A percentile compares a stretch with the other conserved stretches of the same genome.
phyloP scores from a whole-genome alignment of 2,888 invertebrate genomes.

The Hirtodrosophila duncani region DNA sequence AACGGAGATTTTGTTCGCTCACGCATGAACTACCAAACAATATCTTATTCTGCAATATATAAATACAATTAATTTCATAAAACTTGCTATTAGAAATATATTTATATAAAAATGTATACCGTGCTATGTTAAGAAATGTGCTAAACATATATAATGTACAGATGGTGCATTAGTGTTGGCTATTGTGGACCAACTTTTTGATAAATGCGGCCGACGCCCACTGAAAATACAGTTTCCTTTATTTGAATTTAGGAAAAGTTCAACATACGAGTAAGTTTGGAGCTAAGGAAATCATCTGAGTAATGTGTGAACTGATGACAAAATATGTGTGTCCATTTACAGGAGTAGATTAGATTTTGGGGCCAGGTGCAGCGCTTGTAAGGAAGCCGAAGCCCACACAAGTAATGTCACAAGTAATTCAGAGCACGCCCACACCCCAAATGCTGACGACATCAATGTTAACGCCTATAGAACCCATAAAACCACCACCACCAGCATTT shows the following conservation, averaged over 20 bases:
- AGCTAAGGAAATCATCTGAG: neutral
- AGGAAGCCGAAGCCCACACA: neutral
- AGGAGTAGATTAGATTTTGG: no score
- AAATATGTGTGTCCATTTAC: no score
- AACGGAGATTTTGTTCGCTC: no score
- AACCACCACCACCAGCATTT: constrained; percentile 44
- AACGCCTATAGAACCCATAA: constrained; percentile 54
- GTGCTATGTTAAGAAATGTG: constrained; percentile 9
- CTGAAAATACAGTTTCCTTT: constrained; percentile 29
- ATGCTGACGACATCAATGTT: constrained; percentile 69
- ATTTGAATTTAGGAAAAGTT: constrained; percentile 42
- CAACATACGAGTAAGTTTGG: constrained; percentile 36
- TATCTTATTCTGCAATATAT: no score
- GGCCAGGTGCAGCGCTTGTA: no score
- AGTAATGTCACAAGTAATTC: constrained; percentile 65
- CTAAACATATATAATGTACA: constrained; percentile 11
- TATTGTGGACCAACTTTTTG: constrained; percentile 36
- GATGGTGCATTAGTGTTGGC: constrained; percentile 25
- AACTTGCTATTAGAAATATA: neutral
- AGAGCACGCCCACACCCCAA: constrained; percentile 69
- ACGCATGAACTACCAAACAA: no score
- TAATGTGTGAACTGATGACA: constrained; percentile 6
- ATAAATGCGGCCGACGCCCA: constrained; percentile 66
- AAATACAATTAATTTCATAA: constrained; percentile 54
- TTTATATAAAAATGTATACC: constrained; percentile 25